phyloP scores from a whole-genome alignment of 1,140 invertebrate species.

The Eumaeus atala region DNA sequence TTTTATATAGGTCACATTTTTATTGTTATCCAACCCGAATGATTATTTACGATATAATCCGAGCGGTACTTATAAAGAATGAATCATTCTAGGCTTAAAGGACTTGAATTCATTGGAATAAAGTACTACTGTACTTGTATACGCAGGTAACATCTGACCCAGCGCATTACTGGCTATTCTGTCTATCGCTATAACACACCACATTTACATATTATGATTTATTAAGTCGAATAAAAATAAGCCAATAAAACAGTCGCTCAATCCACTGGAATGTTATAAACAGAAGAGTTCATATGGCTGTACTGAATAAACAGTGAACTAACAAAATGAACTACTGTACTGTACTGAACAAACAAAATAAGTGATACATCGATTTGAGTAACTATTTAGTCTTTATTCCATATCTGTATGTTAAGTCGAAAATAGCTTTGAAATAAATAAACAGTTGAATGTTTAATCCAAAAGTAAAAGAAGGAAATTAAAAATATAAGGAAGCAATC shows the following conservation, averaged over 20 bases:
- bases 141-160: not conserved
- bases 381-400: no score
- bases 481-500: no score
- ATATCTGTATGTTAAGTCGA: no score
- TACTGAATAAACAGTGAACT: no score
- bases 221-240: not conserved
- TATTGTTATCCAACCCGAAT: constrained; percentile 5
- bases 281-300: not conserved
- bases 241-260: not conserved
- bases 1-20: not conserved
- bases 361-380: no score
- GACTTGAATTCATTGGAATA: constrained; percentile 8
- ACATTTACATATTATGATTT: constrained; percentile 1
- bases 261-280: not conserved
- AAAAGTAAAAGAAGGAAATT: no score
- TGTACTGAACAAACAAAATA: no score
- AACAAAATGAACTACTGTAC: no score
- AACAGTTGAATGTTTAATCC: no score
- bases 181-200: constrained; percentile 1
- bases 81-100: constrained; percentile 1
- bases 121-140: not conserved
- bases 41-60: constrained; percentile 19
- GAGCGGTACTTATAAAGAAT: constrained; percentile 14
- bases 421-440: no score
- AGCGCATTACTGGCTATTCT: not conserved